Evolutionary conservation across 2,888 invertebrate species (phyloP), one percentile per base, ranked within the genome.

Genomic region (Fragum sueziense): DNA sequence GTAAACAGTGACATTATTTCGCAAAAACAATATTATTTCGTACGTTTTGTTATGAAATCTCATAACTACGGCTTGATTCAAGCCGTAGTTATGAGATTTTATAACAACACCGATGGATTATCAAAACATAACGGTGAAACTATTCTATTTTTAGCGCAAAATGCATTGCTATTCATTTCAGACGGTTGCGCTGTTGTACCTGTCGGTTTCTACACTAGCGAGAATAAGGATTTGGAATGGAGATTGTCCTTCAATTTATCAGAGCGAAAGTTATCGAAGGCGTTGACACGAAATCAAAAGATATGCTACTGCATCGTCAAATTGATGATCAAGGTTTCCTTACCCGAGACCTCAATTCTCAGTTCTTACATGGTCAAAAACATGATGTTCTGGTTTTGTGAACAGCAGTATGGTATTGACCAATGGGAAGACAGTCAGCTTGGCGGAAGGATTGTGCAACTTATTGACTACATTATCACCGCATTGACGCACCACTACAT

Each of bases 361-460:
- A 75, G 78, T 22, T 85, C 84, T 14, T 85, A 85, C 65, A 82
- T 82, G 67, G 78, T 85, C 11, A 85, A 85, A 57, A 85, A 82
- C 41, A 82, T 82, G 80, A 80, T 85, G 82, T 85, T 82, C 52
- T 85, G 82, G 78, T 82, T 80, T 29, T 85, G 84, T 70, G 84
- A 85, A 54, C 82, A 85, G 59, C 65, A 73, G 52, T 72, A 78
- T 27, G 79, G 78, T 17, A 31, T 37, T 0, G 62, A 52, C 9
- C 78, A 78, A 25, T 85, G 84, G 84, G 33, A 67, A 1, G 67
- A 74, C 3, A 78, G 78, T 1, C 25, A 62, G 1, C 52, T 77
- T 20, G 84, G 84, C 27, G 68, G 78, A 20, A 47, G 76, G n/a
- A 80, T 85, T 25, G 11, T 81, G 6, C 59, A 79, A 20, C 65